phyloP scores from a whole-genome alignment of 2,888 invertebrate species.

The Drosophila helvetica region DNA sequence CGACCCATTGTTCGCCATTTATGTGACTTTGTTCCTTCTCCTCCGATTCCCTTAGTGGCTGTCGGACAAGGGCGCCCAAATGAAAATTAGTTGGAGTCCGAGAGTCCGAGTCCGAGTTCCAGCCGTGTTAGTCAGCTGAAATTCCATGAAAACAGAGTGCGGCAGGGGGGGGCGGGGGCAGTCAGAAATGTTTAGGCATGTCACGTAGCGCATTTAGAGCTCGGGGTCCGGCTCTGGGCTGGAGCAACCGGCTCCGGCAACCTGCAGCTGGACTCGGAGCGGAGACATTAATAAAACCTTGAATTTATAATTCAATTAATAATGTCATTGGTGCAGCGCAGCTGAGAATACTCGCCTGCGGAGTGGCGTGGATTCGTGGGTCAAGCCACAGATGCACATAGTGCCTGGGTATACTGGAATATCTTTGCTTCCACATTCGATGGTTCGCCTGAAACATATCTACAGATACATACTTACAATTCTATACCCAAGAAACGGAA shows the following conservation, averaged over 20 bases:
- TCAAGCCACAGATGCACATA: constrained; percentile 1
- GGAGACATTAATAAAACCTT: constrained; percentile 75
- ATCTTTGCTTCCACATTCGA: not conserved
- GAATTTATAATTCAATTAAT: constrained; percentile 84
- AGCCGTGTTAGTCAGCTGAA: constrained; percentile 59
- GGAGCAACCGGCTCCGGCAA: constrained; percentile 1
- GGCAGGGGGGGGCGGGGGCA: constrained; percentile 14
- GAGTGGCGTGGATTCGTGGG: not conserved
- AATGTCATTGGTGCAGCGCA: constrained; percentile 64
- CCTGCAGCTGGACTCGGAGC: constrained; percentile 15
- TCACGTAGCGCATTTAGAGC: constrained; percentile 70
- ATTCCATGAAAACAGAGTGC: constrained; percentile 52
- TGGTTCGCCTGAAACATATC: not conserved
- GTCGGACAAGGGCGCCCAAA: constrained; percentile 50
- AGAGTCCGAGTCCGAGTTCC: constrained; percentile 31
- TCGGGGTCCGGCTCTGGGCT: constrained; percentile 2
- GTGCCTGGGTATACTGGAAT: constrained; percentile 35
- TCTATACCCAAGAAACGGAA: constrained; percentile 43
- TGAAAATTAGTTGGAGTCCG: constrained; percentile 71
- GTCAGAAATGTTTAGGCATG: constrained; percentile 57
- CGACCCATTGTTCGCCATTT: constrained; percentile 39
- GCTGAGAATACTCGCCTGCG: constrained; percentile 4
- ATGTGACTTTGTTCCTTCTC: constrained; percentile 6
- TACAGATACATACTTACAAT: constrained; percentile 47
- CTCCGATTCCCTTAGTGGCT: constrained; percentile 13